Percentiles rank a stretch among this genome's conserved stretches.
Evolutionary conservation across 2,797 vertebrate species (phyloP).

Genomic region (Poeciliopsis infans): DNA sequence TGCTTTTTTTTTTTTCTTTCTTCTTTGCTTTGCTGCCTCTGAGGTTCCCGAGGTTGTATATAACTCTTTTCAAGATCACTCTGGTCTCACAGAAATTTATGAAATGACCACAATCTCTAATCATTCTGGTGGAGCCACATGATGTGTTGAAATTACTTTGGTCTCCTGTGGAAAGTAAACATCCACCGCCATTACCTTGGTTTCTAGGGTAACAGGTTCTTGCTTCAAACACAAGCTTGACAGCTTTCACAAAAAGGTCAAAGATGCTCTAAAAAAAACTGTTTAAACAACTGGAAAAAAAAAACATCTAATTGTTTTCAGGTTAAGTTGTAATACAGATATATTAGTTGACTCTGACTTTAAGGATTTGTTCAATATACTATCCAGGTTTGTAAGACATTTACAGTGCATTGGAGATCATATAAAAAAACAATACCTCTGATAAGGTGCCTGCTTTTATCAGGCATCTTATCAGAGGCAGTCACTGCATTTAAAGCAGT

Average conservation of each 20-base stretch:
- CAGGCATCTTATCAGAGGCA: too few species aligned
- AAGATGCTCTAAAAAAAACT: not conserved
- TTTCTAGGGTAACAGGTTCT: not conserved
- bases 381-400: constrained; percentile 18
- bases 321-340: not conserved
- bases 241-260: constrained; percentile 1
- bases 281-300: not conserved
- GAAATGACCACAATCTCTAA: constrained; percentile 12
- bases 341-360: not conserved
- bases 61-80: not conserved
- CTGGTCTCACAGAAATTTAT: constrained; percentile 9
- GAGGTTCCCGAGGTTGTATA: not conserved
- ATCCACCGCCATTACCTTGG: not conserved
- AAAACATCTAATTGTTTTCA: not conserved
- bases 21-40: not conserved
- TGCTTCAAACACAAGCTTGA: too few species aligned
- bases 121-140: not conserved
- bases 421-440: not conserved
- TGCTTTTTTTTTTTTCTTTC: not conserved
- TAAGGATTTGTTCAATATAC: not conserved
- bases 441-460: not conserved
- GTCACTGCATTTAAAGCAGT: not conserved
- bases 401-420: constrained; percentile 5
- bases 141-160: constrained; percentile 1
- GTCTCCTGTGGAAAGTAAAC: not conserved